Evolutionary conservation across 2,888 invertebrate species (phyloP), one percentile per base, ranked within the genome.

Genomic region (Pristionchus exspectatus): DNA sequence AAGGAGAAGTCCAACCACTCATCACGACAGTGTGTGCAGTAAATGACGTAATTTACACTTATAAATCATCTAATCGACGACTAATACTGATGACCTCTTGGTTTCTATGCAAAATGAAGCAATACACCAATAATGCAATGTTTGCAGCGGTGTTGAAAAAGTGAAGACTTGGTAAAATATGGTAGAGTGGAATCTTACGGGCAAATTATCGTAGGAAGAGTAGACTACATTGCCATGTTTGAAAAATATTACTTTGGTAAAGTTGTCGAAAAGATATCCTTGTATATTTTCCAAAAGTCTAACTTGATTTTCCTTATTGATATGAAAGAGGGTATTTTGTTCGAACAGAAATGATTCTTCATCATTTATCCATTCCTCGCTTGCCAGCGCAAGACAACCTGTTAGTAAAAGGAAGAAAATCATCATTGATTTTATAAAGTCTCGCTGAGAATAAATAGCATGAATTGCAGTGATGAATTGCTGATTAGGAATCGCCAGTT

Each of bases 281-380:
- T 66, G 66, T n/a, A 66, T 66, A n/a, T 66, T 66, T n/a, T 66
- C 66, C 10, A 66, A n/a, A n/a, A 66, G 66, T 66, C n/a, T 66
- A 10, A 66, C n/a, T 66, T 66, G 66, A n/a, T 66, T 66, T 10
- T 66, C 66, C n/a, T 66, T 66, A n/a, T n/a, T n/a, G n/a, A 66
- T 66, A n/a, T 69, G 69, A 30, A 69, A 69, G 7, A 69, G 69
- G 4, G 69, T 69, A 30, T 69, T 69, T 16, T 69, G 30, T 10
- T 69, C 69, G 69, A 69, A 69, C 30, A 69, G 30, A 69, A 69
- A 69, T 9, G 69, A 69, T 69, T 69, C 69, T 69, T 69, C 69
- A n/a, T 69, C 30, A n/a, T 69, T 69, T 27, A 69, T 69, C 69
- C 69, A 69, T 69, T 69, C 69, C 27, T 69, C 69, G 69, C 69